These are phyloP conservation scores for Chondrilla cf. caribensis DNA, from an alignment of 37 sponge, comb jelly and placozoan genomes.

Conservation along the genomic window DNA sequence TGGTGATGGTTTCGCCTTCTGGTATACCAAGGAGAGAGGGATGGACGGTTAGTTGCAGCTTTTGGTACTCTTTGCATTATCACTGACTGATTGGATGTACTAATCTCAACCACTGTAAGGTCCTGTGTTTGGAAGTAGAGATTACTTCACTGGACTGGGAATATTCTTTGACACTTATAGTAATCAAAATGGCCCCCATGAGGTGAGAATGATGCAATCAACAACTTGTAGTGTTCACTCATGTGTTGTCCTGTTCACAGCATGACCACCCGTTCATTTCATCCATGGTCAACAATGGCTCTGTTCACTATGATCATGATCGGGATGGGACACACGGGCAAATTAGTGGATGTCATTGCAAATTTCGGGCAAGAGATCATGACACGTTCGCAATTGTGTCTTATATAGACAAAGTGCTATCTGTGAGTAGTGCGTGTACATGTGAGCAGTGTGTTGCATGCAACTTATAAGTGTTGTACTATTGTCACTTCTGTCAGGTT, in stretches of 20 bases:
- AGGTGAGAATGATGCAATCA: constrained; percentile 30
- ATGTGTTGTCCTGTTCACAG: constrained; percentile 14
- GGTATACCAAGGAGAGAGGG: constrained; percentile 84
- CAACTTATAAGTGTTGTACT: neutral
- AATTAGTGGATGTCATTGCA: constrained; percentile 78
- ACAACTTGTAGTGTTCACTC: neutral
- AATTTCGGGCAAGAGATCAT: constrained; percentile 63
- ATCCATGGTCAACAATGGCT: constrained; percentile 91
- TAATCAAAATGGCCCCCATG: constrained; percentile 88
- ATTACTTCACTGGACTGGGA: constrained; percentile 96
- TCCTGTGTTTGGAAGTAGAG: constrained; percentile 80
- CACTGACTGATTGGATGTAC: neutral
- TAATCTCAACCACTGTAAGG: constrained; percentile 29
- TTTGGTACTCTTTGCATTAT: neutral
- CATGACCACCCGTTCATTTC: constrained; percentile 96
- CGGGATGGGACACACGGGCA: constrained; percentile 92
- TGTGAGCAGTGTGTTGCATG: too few relatives aligned
- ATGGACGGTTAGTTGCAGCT: constrained; percentile 43
- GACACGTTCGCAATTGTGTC: constrained; percentile 78
- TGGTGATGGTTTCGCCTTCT: constrained; percentile 98
- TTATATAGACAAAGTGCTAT: constrained; percentile 71
- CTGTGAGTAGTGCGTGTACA: constrained; percentile 77
- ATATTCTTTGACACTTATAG: constrained; percentile 99
- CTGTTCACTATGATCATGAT: constrained; percentile 90
- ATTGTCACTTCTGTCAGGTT: neutral